Evolutionary conservation across 2,888 invertebrate genomes (phyloP).

Genomic region (Drosophila meridiana): DNA sequence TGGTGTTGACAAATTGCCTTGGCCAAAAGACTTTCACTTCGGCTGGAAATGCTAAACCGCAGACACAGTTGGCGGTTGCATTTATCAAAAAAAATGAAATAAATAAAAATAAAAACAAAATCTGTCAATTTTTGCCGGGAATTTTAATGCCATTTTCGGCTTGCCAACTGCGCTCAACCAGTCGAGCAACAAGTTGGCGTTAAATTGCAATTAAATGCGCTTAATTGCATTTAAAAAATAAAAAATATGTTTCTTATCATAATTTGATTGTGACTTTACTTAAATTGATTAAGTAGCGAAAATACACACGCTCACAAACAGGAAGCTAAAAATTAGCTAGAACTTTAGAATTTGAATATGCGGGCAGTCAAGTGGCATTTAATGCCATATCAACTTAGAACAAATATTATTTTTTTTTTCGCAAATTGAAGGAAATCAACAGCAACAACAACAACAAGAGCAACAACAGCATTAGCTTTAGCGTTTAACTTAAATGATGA

Average conservation of each 20-base stretch:
- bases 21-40: slow-evolving; percentile 50
- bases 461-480: slow-evolving; percentile 20
- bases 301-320: slow-evolving; percentile 34
- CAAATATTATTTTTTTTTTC: slow-evolving; percentile 49
- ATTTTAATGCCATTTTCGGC: slow-evolving; percentile 49
- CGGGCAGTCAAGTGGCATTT: slow-evolving; percentile 66
- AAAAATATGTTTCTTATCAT: slow-evolving; percentile 58
- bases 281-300: slow-evolving; percentile 44
- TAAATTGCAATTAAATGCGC: slow-evolving; percentile 53
- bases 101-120: slow-evolving; percentile 67
- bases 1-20: slow-evolving; percentile 74
- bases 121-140: slow-evolving; percentile 70
- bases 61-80: slow-evolving; percentile 43
- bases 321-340: slow-evolving; percentile 65
- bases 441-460: slow-evolving; percentile 27
- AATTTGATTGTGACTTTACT: slow-evolving; percentile 63
- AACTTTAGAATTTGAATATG: slow-evolving; percentile 20
- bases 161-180: slow-evolving; percentile 42
- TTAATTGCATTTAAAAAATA: slow-evolving; percentile 66
- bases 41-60: slow-evolving; percentile 16
- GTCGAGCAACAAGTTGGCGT: slow-evolving; percentile 19
- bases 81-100: slow-evolving; percentile 75
- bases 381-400: slow-evolving; percentile 65
- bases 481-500: slow-evolving; percentile 68
- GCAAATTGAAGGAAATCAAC: slow-evolving; percentile 76